Evolutionary conservation across 2,113 vertebrate species (phyloP), one percentile per base, ranked within the genome.

Genomic region (Deroptyus accipitrinus): DNA sequence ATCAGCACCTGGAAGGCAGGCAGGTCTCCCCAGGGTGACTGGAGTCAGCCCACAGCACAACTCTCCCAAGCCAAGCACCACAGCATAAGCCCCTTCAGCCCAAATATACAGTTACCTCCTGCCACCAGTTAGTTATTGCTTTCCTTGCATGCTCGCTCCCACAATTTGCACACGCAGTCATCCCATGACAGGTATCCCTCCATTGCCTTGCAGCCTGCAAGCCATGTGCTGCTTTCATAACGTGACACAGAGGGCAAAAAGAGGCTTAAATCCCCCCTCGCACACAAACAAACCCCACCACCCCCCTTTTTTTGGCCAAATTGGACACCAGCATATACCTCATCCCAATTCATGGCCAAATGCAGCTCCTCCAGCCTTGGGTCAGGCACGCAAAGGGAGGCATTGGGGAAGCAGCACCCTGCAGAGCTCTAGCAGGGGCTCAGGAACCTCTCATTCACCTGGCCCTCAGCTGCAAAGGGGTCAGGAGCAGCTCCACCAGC

Each of bases 141-240:
- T 46, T 18, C 12, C 41, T 42, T 61, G 48, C 28, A 11, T 0
- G 0, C 23, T 4, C 9, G 9, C 2, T 4, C 4, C 4, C n/a
- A 1, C 9, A 2, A 42, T 42, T 64, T 48, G 27, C 51, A 77
- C 11, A 3, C 6, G 4, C 24, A 44, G 11, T 51, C 67, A 27
- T 8, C 13, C 13, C 39, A 16, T 7, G 14, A 24, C 37, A 16
- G 30, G 52, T 48, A 10, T 13, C 54, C 67, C 57, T 31, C 52
- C 17, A 1, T 7, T 37, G 9, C 17, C 63, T 41, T 11, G 17
- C 44, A 49, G 7, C 37, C 39, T 51, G 27, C 16, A 10, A 18
- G n/a, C 24, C 52, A 3, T 1, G 0, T 15, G 49, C 61, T 64
- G 41, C 66, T 46, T 30, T 42, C 59, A n/a, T 7, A 10, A 44